A percentile compares a stretch with the other conserved stretches of the same genome.
Conservation (phyloP, 2,797 vertebrate species). For the Sphenodon punctatus region DNA sequence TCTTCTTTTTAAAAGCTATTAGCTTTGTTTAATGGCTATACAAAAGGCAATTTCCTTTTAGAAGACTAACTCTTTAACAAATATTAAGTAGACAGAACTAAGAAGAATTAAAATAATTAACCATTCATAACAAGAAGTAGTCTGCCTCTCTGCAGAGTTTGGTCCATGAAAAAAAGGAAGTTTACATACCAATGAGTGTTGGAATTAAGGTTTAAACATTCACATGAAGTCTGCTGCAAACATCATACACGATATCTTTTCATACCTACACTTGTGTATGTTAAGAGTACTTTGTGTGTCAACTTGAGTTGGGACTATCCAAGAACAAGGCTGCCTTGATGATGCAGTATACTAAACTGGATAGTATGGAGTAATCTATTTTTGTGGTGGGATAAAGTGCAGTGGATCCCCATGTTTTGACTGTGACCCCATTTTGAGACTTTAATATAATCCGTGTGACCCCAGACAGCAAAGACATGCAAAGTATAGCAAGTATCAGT, state of each 20-base stretch:
- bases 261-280: neutral
- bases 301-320: conserved; percentile 34
- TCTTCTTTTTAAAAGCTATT: no score
- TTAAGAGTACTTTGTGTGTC: neutral
- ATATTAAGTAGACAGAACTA: neutral
- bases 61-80: neutral
- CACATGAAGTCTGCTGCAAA: neutral
- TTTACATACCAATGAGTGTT: neutral
- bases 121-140: neutral
- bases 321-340: conserved; percentile 6
- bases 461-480: no score
- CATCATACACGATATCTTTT: neutral
- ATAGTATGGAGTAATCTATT: conserved; percentile 4
- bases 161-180: conserved; percentile 16
- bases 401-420: no score
- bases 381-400: neutral
- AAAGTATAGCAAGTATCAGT: no score
- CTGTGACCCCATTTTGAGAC: no score
- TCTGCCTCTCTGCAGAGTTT: neutral
- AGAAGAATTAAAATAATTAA: neutral
- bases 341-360: conserved; percentile 9
- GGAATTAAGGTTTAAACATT: neutral
- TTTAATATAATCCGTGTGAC: no score
- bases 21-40: neutral
- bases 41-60: neutral